phyloP scores from a whole-genome alignment of 2,888 invertebrate genomes.

The Drosophila flavopinicola region DNA sequence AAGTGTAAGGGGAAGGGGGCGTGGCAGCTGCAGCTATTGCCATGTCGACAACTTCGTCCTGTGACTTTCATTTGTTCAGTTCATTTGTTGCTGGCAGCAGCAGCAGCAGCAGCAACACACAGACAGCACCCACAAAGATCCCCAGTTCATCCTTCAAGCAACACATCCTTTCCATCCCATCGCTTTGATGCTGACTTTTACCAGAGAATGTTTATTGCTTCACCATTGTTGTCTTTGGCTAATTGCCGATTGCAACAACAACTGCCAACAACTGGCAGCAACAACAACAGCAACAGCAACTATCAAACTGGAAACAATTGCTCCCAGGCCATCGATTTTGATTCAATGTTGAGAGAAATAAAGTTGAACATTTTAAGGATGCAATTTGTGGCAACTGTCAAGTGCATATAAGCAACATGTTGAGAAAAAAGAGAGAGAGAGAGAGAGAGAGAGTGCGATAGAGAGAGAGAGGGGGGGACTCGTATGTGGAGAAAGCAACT shows the following conservation, averaged over 20 bases:
- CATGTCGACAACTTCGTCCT: slow-evolving; percentile 63
- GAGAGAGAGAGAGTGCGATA: no score
- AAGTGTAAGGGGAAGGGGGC: not conserved
- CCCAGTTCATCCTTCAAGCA: slow-evolving; percentile 15
- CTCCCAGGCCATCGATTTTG: slow-evolving; percentile 56
- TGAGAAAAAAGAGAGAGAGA: no score
- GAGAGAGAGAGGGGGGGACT: not conserved
- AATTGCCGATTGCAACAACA: slow-evolving; percentile 56
- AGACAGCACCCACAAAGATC: slow-evolving; percentile 1
- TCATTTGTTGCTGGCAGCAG: slow-evolving; percentile 46
- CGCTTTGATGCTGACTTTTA: slow-evolving; percentile 1
- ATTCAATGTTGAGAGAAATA: slow-evolving; percentile 50
- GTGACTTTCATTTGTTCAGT: slow-evolving; percentile 64
- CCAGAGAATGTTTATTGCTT: slow-evolving; percentile 45
- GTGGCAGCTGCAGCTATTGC: slow-evolving; percentile 33
- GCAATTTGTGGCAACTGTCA: slow-evolving; percentile 38
- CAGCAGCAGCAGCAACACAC: slow-evolving; percentile 5
- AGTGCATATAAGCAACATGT: slow-evolving; percentile 13
- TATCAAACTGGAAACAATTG: slow-evolving; percentile 34
- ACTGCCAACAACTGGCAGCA: no score
- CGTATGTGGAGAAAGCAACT: not conserved
- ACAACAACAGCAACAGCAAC: slow-evolving; percentile 12
- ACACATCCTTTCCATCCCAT: not conserved
- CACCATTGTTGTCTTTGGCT: slow-evolving; percentile 54
- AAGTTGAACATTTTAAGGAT: slow-evolving; percentile 44